These are phyloP conservation scores for Agonopterix alstromeriana DNA, from an alignment of 2,888 invertebrate species.

Conservation along the genomic window DNA sequence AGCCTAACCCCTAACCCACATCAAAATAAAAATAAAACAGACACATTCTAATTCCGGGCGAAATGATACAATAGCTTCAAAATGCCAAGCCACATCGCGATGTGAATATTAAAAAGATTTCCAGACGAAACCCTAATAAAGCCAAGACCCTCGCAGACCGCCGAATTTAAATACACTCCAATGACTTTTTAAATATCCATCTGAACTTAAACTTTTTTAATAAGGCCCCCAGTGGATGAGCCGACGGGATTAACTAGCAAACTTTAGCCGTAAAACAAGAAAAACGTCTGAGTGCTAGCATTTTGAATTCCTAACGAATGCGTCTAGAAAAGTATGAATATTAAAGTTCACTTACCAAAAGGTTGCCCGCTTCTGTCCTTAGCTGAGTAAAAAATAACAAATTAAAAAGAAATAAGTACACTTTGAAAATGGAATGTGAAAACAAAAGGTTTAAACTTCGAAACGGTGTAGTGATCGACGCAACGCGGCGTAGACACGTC, in stretches of 20 bases:
- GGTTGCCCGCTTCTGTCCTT: slow-evolving; percentile 16
- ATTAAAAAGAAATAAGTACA: slow-evolving; percentile 27
- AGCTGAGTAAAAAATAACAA: slow-evolving; percentile 5
- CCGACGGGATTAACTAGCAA: slow-evolving; percentile 42
- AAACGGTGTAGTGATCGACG: slow-evolving; percentile 4
- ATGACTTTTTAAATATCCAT: slow-evolving; percentile 41
- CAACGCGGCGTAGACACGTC: slow-evolving; percentile 7
- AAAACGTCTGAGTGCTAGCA: slow-evolving; percentile 22
- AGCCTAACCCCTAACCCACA: background rate
- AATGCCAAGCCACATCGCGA: slow-evolving; percentile 2
- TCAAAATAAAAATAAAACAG: slow-evolving; percentile 6
- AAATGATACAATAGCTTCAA: slow-evolving; percentile 4
- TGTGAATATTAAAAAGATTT: slow-evolving; percentile 6
- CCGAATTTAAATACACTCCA: slow-evolving; percentile 30
- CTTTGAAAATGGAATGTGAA: slow-evolving; percentile 24
- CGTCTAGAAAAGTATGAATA: slow-evolving; percentile 21
- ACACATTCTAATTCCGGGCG: slow-evolving; percentile 1
- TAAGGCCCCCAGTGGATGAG: slow-evolving; percentile 33
- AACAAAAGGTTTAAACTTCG: slow-evolving; percentile 21
- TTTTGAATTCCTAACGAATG: slow-evolving; percentile 34
- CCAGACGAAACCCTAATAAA: slow-evolving; percentile 7
- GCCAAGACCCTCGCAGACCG: slow-evolving; percentile 12
- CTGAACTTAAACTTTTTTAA: slow-evolving; percentile 58
- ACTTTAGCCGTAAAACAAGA: slow-evolving; percentile 43
- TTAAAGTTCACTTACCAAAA: slow-evolving; percentile 31